These are phyloP conservation scores for Ciconia stormi DNA, from an alignment of 2,113 vertebrate species.

Conservation along the genomic window DNA sequence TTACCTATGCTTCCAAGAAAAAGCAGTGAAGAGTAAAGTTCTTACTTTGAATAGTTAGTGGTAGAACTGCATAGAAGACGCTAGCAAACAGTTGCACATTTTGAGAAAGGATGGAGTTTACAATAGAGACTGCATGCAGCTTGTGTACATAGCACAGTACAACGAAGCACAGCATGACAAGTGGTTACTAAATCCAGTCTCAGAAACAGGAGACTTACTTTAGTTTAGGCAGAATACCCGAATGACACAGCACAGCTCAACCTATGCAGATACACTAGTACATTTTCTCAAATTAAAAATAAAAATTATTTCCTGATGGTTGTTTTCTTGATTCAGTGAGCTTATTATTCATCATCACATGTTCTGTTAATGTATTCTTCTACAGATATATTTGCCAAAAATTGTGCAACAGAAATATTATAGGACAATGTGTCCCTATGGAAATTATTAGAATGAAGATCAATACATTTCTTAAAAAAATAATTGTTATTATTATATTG, in stretches of 20 bases:
- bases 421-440: background rate
- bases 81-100: background rate
- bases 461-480: background rate
- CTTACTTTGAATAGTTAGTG: background rate
- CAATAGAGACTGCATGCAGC: background rate
- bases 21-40: background rate
- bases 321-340: background rate
- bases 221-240: background rate
- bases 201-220: background rate
- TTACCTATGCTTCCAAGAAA: background rate
- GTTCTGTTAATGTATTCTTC: background rate
- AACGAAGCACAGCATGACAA: fast-evolving
- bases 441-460: background rate
- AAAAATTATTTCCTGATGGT: background rate
- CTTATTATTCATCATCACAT: background rate
- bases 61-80: background rate
- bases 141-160: background rate
- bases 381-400: background rate
- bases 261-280: background rate
- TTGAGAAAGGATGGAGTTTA: background rate
- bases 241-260: background rate
- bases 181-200: background rate
- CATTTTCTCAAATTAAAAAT: background rate
- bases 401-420: background rate
- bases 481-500: background rate